Evolutionary conservation across 2,888 invertebrate genomes (phyloP).

Genomic region (Scaptomyza flava): DNA sequence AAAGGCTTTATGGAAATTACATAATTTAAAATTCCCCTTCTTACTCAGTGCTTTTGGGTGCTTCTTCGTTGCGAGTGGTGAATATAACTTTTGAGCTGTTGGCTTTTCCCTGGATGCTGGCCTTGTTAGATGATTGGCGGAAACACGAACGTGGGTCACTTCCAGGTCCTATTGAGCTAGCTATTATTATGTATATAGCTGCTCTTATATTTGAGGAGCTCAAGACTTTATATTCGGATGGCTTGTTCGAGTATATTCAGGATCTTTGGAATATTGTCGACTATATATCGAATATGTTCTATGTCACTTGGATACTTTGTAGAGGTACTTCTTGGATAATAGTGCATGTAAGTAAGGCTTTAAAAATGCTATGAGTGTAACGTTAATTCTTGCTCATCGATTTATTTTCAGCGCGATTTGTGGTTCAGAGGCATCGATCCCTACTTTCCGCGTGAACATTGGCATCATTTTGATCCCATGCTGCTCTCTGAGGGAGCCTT

Average conservation of each 20-base stretch:
- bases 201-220: slow-evolving; percentile 98
- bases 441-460: slow-evolving; percentile 94
- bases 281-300: slow-evolving; percentile 98
- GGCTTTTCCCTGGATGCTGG: slow-evolving; percentile 90
- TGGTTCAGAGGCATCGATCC: slow-evolving; percentile 89
- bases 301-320: slow-evolving; percentile 96
- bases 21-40: fast-evolving
- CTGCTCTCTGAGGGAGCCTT: slow-evolving; percentile 96
- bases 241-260: slow-evolving; percentile 94
- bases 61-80: slow-evolving; percentile 97
- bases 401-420: slow-evolving; percentile 87
- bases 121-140: slow-evolving; percentile 91
- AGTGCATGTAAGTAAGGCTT: slow-evolving; percentile 89
- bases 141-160: slow-evolving; percentile 90
- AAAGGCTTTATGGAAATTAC: fast-evolving
- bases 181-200: slow-evolving; percentile 95
- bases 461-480: slow-evolving; percentile 98
- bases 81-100: slow-evolving; percentile 91
- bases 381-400: neutral
- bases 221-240: slow-evolving; percentile 94
- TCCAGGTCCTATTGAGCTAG: slow-evolving; percentile 92
- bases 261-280: slow-evolving; percentile 99
- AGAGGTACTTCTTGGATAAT: slow-evolving; percentile 94
- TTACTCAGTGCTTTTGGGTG: slow-evolving; percentile 92
- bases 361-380: too few relatives aligned